These are phyloP conservation scores for Babylonia areolata DNA, from an alignment of 1,140 invertebrate genomes.

Conservation along the genomic window DNA sequence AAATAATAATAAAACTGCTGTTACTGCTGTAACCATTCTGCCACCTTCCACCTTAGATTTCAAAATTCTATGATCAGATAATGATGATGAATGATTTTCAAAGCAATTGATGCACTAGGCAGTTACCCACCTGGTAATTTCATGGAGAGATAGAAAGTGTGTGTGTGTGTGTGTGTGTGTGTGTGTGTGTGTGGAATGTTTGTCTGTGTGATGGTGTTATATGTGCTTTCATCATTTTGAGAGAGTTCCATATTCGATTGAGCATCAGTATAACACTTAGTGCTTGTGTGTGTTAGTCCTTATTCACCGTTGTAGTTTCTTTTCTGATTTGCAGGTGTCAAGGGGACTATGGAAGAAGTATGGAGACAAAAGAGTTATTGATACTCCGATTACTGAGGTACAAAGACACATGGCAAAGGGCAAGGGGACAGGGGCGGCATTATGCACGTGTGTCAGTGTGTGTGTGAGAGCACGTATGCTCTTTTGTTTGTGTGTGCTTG, in stretches of 20 bases:
- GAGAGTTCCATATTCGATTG: not conserved
- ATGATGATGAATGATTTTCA: too few relatives aligned
- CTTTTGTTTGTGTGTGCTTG: not conserved
- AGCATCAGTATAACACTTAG: not conserved
- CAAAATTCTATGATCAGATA: too few relatives aligned
- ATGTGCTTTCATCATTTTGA: not conserved
- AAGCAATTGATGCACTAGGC: not conserved
- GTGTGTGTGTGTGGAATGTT: not conserved
- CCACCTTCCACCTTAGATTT: too few relatives aligned
- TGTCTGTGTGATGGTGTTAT: not conserved
- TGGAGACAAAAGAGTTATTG: constrained; percentile 96
- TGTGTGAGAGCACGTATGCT: not conserved
- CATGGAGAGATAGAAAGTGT: not conserved
- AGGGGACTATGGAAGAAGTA: constrained; percentile 99
- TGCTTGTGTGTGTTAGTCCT: not conserved
- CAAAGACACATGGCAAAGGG: too few relatives aligned
- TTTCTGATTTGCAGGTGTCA: constrained; percentile 80
- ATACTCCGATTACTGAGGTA: constrained; percentile 97
- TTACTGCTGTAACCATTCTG: too few relatives aligned
- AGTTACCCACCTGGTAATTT: not conserved
- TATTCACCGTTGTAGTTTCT: not conserved
- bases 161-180: constrained; percentile 7
- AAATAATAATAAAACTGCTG: too few relatives aligned
- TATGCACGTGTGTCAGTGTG: not conserved
- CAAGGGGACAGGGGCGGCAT: too few relatives aligned